Conservation (phyloP, 2,797 vertebrate species). For the Anas georgica region DNA sequence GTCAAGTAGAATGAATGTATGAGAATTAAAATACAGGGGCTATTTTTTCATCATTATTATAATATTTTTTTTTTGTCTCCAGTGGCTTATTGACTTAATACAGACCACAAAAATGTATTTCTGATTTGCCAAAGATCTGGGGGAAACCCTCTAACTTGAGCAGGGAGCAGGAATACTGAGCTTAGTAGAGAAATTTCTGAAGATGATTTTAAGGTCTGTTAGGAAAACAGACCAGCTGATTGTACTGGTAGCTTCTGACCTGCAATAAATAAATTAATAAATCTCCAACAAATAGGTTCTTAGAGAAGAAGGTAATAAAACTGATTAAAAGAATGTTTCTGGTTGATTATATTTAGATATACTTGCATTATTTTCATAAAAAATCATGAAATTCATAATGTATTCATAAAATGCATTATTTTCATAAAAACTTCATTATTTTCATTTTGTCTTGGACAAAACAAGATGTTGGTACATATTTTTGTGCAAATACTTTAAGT, state of each 20-base stretch:
- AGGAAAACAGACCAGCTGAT: neutral
- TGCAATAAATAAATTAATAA: neutral
- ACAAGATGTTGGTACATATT: neutral
- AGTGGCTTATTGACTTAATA: slow-evolving; percentile 8
- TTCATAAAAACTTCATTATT: neutral
- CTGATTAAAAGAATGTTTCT: neutral
- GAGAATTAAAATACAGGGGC: neutral
- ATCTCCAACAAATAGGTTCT: neutral
- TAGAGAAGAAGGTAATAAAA: neutral
- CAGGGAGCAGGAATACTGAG: neutral
- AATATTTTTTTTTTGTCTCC: neutral
- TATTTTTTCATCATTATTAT: neutral
- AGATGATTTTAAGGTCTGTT: neutral
- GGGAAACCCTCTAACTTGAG: slow-evolving; percentile 3
- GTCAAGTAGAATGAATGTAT: neutral
- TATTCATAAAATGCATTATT: neutral
- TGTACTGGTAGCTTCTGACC: neutral
- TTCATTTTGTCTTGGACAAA: neutral
- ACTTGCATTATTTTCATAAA: neutral
- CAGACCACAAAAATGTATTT: slow-evolving; percentile 38
- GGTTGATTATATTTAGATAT: neutral
- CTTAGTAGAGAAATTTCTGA: slow-evolving; percentile 19
- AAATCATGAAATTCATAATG: neutral
- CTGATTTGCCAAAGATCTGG: neutral
- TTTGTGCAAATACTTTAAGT: neutral